These are phyloP conservation scores for Hypsopygia costalis DNA, from an alignment of 2,888 invertebrate genomes.

Conservation along the genomic window DNA sequence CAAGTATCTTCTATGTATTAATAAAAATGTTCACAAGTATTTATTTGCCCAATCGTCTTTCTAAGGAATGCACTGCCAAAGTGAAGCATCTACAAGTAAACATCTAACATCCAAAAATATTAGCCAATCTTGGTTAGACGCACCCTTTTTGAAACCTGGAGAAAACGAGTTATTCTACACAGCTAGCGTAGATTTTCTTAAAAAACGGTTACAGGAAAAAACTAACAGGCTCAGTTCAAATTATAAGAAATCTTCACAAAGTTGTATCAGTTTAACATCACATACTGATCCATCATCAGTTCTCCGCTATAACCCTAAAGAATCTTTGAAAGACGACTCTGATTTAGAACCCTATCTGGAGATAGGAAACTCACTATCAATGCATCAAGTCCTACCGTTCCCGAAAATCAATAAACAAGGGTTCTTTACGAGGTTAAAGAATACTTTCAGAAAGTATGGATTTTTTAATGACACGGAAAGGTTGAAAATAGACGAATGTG, in stretches of 20 bases:
- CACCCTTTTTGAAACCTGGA: slow-evolving; percentile 26
- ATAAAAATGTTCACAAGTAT: slow-evolving; percentile 6
- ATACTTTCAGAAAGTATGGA: slow-evolving; percentile 43
- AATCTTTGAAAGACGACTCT: slow-evolving; percentile 10
- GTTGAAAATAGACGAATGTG: slow-evolving; percentile 27
- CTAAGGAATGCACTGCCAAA: slow-evolving; percentile 8
- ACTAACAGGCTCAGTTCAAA: slow-evolving; percentile 17
- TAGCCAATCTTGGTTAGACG: slow-evolving; percentile 26
- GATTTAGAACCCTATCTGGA: slow-evolving; percentile 1
- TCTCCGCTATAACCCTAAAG: slow-evolving; percentile 8
- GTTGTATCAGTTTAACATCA: slow-evolving; percentile 41
- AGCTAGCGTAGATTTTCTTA: slow-evolving; percentile 65
- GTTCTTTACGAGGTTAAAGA: slow-evolving; percentile 45
- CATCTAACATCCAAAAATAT: slow-evolving; percentile 2
- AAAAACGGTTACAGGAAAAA: slow-evolving; percentile 54
- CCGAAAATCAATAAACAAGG: slow-evolving; percentile 51
- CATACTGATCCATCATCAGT: slow-evolving; percentile 4
- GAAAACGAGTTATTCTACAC: slow-evolving; percentile 53
- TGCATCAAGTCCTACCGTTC: slow-evolving; percentile 63
- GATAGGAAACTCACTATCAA: slow-evolving; percentile 38
- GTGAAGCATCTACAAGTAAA: slow-evolving; percentile 4
- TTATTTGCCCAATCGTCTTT: slow-evolving; percentile 1
- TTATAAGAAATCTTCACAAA: slow-evolving; percentile 33
- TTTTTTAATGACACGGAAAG: slow-evolving; percentile 26
- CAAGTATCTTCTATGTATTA: background rate